These are phyloP conservation scores for Lacerta viridis DNA, from an alignment of 2,797 vertebrate species.

Conservation along the genomic window DNA sequence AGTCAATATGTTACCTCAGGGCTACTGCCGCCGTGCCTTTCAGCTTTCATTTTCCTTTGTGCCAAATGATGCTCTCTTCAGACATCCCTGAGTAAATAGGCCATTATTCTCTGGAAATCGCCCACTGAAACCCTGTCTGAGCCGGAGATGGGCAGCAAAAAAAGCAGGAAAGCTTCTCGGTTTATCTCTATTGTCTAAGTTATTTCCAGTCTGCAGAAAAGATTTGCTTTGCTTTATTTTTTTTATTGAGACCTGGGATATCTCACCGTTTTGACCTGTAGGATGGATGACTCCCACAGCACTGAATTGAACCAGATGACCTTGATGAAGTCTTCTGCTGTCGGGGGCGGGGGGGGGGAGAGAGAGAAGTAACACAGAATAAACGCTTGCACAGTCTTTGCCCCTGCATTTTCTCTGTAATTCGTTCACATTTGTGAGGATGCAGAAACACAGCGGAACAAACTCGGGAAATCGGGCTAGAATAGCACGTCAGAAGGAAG, in stretches of 20 bases:
- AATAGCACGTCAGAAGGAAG: slow-evolving; percentile 43
- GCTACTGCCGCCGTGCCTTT: slow-evolving; percentile 24
- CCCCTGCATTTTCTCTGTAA: slow-evolving; percentile 41
- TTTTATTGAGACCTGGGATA: slow-evolving; percentile 13
- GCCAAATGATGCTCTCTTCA: slow-evolving; percentile 37
- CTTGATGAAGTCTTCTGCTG: slow-evolving; percentile 27
- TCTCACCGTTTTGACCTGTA: slow-evolving; percentile 46
- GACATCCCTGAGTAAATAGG: slow-evolving; percentile 34
- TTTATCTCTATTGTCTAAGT: slow-evolving; percentile 21
- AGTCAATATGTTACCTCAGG: slow-evolving; percentile 15
- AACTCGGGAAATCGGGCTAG: slow-evolving; percentile 12
- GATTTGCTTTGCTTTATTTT: slow-evolving; percentile 51
- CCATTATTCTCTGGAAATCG: slow-evolving; percentile 58
- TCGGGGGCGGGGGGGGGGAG: slow-evolving; percentile 15
- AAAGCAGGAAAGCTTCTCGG: not conserved
- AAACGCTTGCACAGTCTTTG: slow-evolving; percentile 45
- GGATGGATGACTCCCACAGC: slow-evolving; percentile 37
- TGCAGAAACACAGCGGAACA: slow-evolving; percentile 29
- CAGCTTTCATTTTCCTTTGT: slow-evolving; percentile 48
- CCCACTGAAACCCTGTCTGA: slow-evolving; percentile 33
- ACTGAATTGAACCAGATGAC: slow-evolving; percentile 21
- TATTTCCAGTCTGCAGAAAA: slow-evolving; percentile 28
- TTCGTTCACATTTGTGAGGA: not conserved
- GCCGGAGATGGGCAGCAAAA: slow-evolving; percentile 27
- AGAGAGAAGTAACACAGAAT: slow-evolving; percentile 45